Conservation (phyloP, 2,888 invertebrate genomes). For the Listrodromus nycthemerus region DNA sequence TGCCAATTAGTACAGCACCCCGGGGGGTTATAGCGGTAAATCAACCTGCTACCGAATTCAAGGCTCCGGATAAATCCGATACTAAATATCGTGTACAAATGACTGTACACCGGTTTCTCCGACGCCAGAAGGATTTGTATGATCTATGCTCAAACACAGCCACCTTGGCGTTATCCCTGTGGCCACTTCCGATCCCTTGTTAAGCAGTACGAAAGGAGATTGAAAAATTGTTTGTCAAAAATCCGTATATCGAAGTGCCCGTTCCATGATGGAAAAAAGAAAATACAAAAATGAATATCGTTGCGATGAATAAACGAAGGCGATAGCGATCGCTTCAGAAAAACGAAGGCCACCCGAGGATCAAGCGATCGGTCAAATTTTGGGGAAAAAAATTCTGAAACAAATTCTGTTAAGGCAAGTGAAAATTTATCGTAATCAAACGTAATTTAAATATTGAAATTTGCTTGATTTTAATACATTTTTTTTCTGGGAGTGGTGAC, state of each 20-base stretch:
- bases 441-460: too few species aligned
- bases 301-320: too few species aligned
- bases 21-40: constrained; percentile 40
- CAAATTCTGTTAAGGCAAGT: too few species aligned
- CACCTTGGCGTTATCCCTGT: neutral
- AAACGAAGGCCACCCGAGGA: too few species aligned
- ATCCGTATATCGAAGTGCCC: neutral
- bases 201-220: neutral
- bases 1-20: constrained; percentile 64
- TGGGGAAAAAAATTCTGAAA: too few species aligned
- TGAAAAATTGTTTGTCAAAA: neutral
- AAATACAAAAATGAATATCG: too few species aligned
- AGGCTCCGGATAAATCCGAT: constrained; percentile 23
- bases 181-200: neutral
- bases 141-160: constrained; percentile 4
- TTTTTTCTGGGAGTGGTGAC: too few species aligned
- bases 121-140: constrained; percentile 11
- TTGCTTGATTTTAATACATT: too few species aligned
- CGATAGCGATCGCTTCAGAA: too few species aligned
- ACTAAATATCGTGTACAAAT: constrained; percentile 16
- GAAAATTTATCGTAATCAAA: too few species aligned
- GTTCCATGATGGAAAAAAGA: neutral
- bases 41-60: constrained; percentile 61
- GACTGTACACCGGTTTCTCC: neutral
- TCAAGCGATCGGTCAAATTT: too few species aligned